Evolutionary conservation across 2,113 vertebrate species (phyloP).

Genomic region (Sturnira hondurensis): DNA sequence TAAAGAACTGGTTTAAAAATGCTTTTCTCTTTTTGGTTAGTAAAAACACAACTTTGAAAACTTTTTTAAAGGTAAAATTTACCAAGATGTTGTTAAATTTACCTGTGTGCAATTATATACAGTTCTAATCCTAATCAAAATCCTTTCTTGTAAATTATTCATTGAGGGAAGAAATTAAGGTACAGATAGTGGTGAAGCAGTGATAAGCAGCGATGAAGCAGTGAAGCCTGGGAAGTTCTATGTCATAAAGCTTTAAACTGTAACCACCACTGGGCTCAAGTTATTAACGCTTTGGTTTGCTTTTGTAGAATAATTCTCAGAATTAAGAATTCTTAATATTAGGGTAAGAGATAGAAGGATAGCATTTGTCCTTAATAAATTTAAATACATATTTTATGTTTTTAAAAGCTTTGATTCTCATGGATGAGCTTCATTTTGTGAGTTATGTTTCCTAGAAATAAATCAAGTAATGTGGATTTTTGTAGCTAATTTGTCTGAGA

Average conservation of each 20-base stretch:
- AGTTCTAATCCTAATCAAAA: conserved; percentile 26
- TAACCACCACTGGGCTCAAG: background rate
- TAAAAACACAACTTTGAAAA: conserved; percentile 20
- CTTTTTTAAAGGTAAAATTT: background rate
- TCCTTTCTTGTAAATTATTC: background rate
- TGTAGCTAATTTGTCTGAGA: background rate
- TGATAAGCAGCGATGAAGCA: too few species aligned
- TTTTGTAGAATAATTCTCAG: background rate
- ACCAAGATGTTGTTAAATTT: conserved; percentile 11
- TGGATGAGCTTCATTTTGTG: background rate
- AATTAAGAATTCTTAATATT: background rate
- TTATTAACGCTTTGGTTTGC: background rate
- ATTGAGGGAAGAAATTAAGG: background rate
- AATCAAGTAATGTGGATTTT: background rate
- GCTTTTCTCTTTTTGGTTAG: background rate
- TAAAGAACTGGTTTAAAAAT: background rate
- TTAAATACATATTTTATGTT: background rate
- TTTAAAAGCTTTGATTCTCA: background rate
- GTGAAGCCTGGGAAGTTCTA: background rate
- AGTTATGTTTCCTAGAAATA: background rate
- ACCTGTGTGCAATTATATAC: background rate
- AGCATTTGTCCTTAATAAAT: background rate
- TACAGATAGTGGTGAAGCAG: background rate
- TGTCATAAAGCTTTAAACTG: conserved; percentile 24
- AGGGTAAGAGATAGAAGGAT: background rate